These are phyloP conservation scores for Clepsis dumicolana DNA, from an alignment of 2,888 invertebrate genomes.

Conservation along the genomic window DNA sequence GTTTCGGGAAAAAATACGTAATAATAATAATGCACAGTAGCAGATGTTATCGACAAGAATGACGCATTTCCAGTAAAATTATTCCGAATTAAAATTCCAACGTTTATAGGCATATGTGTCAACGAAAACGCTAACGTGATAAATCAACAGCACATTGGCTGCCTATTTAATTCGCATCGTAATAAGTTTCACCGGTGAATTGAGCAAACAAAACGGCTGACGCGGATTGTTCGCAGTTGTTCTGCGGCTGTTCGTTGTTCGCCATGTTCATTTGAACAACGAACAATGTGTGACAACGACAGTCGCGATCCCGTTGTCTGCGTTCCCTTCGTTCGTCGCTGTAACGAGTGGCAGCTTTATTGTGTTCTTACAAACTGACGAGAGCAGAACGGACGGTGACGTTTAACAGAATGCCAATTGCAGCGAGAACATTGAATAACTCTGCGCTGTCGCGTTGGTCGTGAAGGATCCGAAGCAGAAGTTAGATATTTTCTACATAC, in stretches of 20 bases:
- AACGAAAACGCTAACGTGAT: slow-evolving; percentile 12
- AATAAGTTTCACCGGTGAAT: slow-evolving; percentile 31
- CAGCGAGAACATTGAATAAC: slow-evolving; percentile 29
- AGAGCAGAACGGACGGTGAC: slow-evolving; percentile 36
- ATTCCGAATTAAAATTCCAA: neutral
- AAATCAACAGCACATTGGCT: slow-evolving; percentile 27
- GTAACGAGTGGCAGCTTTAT: slow-evolving; percentile 42
- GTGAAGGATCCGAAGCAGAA: neutral
- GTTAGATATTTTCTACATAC: too few relatives aligned
- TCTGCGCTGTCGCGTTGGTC: neutral
- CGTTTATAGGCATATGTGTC: neutral
- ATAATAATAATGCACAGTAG: neutral
- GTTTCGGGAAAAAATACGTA: too few relatives aligned
- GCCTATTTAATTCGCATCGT: slow-evolving; percentile 31
- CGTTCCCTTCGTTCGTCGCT: slow-evolving; percentile 37
- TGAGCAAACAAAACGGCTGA: slow-evolving; percentile 36
- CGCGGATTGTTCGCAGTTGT: slow-evolving; percentile 38
- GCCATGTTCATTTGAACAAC: slow-evolving; percentile 35
- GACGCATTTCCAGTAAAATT: neutral
- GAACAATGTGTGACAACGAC: slow-evolving; percentile 44
- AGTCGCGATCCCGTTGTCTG: slow-evolving; percentile 43
- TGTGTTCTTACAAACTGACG: slow-evolving; percentile 34
- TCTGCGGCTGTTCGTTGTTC: slow-evolving; percentile 25
- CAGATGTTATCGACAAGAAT: neutral
- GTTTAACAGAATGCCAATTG: slow-evolving; percentile 39